phyloP scores from a whole-genome alignment of 2,888 invertebrate species.

The Athalia cordata region DNA sequence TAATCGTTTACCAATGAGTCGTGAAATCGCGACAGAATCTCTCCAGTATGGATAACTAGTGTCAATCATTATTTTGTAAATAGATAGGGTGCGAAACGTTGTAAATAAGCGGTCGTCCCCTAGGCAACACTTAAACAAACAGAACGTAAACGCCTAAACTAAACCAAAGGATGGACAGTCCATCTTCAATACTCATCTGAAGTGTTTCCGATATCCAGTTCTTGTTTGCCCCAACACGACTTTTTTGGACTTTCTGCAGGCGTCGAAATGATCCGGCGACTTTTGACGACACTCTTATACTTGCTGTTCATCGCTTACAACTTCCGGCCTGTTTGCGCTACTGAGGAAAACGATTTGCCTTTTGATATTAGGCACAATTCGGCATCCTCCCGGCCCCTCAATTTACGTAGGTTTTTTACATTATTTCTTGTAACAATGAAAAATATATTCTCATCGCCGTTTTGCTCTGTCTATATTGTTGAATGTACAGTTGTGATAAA shows the following conservation, averaged over 20 bases:
- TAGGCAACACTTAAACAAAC: constrained; percentile 71
- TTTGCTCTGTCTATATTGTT: not conserved
- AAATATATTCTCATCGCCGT: not conserved
- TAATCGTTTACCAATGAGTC: no score
- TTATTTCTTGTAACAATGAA: no score
- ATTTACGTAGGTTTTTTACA: constrained; percentile 28
- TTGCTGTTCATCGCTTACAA: no score
- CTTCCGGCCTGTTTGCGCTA: no score
- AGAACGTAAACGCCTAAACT: constrained; percentile 54
- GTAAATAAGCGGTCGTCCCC: constrained; percentile 63
- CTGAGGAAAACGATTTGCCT: not conserved
- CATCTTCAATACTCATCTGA: constrained; percentile 20
- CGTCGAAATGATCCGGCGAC: not conserved
- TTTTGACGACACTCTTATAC: not conserved
- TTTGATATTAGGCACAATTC: not conserved
- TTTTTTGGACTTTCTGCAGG: not conserved
- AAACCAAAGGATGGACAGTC: constrained; percentile 35
- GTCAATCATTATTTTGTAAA: no score
- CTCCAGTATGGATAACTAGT: no score
- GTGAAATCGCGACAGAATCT: no score
- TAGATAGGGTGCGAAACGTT: no score
- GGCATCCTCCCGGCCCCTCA: constrained; percentile 6
- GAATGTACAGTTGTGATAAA: constrained; percentile 64
- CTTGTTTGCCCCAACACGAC: not conserved
- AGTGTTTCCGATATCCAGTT: not conserved